Conservation (phyloP, 2,888 invertebrate genomes). For the Aphelenchoides bicaudatus region DNA sequence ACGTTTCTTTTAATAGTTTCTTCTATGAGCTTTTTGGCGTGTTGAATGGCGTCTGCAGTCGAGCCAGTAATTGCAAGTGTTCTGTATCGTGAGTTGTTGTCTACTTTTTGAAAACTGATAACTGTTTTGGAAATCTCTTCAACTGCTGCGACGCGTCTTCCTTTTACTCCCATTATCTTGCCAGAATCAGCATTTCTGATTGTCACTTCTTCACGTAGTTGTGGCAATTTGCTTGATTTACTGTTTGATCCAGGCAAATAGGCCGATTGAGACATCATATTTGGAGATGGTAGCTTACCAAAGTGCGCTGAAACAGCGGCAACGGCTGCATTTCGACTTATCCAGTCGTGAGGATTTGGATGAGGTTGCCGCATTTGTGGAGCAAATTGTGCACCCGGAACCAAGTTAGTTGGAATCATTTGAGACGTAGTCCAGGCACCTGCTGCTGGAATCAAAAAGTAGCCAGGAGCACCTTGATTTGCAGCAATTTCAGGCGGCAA, state of each 20-base stretch:
- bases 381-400: constrained; percentile 8
- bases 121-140: constrained; percentile 96
- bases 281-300: constrained; percentile 9
- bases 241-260: constrained; percentile 9
- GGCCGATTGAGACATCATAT: constrained; percentile 3
- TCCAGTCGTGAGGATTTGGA: constrained; percentile 24
- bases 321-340: constrained; percentile 21
- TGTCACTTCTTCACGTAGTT: constrained; percentile 88
- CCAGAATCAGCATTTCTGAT: constrained; percentile 91
- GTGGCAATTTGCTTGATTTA: constrained; percentile 61
- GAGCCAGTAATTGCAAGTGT: constrained; percentile 91
- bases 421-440: constrained; percentile 21
- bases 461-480: constrained; percentile 26
- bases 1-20: constrained; percentile 91
- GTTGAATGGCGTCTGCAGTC: constrained; percentile 83
- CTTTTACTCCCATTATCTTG: constrained; percentile 98
- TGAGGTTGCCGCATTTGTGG: constrained; percentile 6
- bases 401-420: constrained; percentile 22
- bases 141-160: constrained; percentile 94
- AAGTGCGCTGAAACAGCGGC: constrained; percentile 27
- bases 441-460: constrained; percentile 48
- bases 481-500: not conserved
- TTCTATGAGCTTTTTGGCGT: constrained; percentile 86
- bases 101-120: constrained; percentile 95
- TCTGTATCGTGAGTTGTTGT: constrained; percentile 86